Evolutionary conservation across 2,113 vertebrate species (phyloP), one percentile per base, ranked within the genome.

Genomic region (Mesitornis unicolor): DNA sequence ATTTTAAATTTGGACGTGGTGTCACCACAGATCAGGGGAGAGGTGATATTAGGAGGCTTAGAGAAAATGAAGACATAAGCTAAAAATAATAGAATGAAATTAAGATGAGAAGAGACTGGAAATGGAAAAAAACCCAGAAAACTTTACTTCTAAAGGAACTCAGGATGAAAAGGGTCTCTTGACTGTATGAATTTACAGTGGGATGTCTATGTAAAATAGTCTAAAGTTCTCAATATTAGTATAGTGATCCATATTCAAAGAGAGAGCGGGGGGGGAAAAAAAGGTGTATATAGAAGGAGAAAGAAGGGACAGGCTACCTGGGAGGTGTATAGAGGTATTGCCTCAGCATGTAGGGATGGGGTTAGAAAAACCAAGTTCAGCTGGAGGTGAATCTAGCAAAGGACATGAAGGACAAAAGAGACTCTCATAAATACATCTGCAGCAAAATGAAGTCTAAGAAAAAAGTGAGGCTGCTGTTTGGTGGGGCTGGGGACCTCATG

Each of bases 361-460:
- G n/a, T n/a, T n/a, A n/a, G 35, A 60, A 92, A 89, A 64, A 6
- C 63, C 80, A n/a, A 84, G 25, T 14, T 91, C 68, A 81, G 25
- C 35, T 47, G 38, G 50, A 84, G 35, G 0, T 87, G 33, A 67
- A 56, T 47, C 20, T 26, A 51, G 31, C 4, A 80, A 63, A 71
- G 38, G 13, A 57, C 29, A 4, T 29, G 22, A 80, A 25, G 33
- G 53, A 59, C 15, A 33, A 25, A 13, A 33, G 11, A 15, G 47
- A 25, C 25, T 73, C 38, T 33, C 73, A 15, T 50, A 60, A 90
- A 40, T 19, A 8, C 1, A n/a, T 81, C 38, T 64, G 45, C 25
- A 60, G 68, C 10, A 65, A 81, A 89, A 50, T 38, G 13, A 92
- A 60, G 53, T 50, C 25, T 59, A 9, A 73, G 21, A 40, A 76